Base-by-base conservation (phyloP, 2,113 vertebrate species). In the Scomber japonicus region DNA sequence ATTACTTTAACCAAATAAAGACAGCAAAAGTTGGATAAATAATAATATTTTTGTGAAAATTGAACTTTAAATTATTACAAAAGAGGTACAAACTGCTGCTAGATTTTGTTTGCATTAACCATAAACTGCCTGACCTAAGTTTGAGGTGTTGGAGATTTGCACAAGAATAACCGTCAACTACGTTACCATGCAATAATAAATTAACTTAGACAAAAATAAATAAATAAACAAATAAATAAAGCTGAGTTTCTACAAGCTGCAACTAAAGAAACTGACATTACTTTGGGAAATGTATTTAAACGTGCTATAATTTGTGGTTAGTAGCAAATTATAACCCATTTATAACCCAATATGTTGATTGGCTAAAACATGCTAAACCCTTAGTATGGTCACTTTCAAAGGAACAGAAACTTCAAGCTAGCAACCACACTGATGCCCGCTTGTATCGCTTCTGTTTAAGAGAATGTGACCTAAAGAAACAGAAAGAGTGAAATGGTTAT, bases 401-500 rank as follows among this genome's bases (percentile, higher is more conserved):
- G 5, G 35, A 40, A 7, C 35, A 9, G 35, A 40, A 35, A 66
- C 17, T 57, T 30, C 31, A 35, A 35, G 27, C 9, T 16, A 61
- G 24, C 24, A 27, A 51, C 13, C 24, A 12, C 19, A 68, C 0
- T 1, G 30, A 61, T 12, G 19, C 48, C 27, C 3, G 40, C 15
- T 56, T 66, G 65, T 21, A 59, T 17, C 24, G 11, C 19, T 30
- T 78, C 54, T 46, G 61, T 1, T 48, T 27, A 21, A n/a, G 4
- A 11, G 40, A 21, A 24, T 31, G 44, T 15, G 48, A 92, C 78
- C 92, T 93, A 63, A 24, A 68, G 77, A 74, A 54, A 86, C 53
- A 21, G 31, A 75, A 63, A 68, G 15, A 60, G 49, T 30, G 1
- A 27, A 10, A 9, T 60, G 0, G 61, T 86, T 86, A 83, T 53